phyloP scores from a whole-genome alignment of 1,140 invertebrate genomes.

The Triops cancriformis region DNA sequence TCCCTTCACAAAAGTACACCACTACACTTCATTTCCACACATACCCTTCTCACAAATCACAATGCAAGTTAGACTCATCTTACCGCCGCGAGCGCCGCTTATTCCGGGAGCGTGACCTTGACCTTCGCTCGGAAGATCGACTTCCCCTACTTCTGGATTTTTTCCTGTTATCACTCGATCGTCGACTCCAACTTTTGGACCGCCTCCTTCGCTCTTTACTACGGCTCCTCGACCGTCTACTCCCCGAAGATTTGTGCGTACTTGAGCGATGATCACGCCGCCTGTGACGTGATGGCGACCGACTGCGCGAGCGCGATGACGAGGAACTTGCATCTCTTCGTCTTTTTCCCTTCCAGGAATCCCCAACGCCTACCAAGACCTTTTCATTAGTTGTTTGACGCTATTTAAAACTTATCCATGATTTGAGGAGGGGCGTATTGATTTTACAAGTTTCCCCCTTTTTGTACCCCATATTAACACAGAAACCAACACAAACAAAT shows the following conservation, averaged over 20 bases:
- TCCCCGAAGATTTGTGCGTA: neutral
- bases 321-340: neutral
- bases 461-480: too few species aligned
- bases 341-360: neutral
- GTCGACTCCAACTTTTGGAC: neutral
- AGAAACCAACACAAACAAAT: too few species aligned
- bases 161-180: neutral
- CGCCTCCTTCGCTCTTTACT: neutral
- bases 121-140: neutral
- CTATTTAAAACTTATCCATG: too few species aligned
- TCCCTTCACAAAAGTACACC: neutral
- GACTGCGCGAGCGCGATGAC: neutral
- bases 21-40: neutral
- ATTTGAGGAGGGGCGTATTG: too few species aligned
- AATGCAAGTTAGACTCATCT: neutral
- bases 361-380: neutral
- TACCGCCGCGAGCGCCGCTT: neutral
- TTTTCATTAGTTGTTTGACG: too few species aligned
- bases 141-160: neutral
- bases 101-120: neutral
- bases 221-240: neutral
- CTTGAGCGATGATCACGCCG: neutral
- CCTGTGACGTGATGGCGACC: neutral
- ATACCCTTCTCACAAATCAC: neutral
- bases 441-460: too few species aligned